Conservation (phyloP, 1,140 invertebrate genomes). For the Gryon sp. region DNA sequence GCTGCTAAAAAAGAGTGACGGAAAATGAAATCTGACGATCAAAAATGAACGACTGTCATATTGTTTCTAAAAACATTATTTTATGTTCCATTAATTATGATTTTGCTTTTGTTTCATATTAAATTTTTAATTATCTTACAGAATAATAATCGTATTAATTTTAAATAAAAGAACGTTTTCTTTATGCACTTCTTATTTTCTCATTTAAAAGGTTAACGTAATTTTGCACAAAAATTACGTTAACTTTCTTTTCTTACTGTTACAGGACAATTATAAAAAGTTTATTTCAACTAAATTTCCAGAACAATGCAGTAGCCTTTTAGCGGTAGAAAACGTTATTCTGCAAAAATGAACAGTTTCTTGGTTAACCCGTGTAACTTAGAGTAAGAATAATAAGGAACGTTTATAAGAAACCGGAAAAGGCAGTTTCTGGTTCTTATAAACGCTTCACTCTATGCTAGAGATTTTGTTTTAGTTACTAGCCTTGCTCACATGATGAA, state of each 20-base stretch:
- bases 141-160: no score
- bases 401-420: constrained; percentile 59
- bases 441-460: constrained; percentile 50
- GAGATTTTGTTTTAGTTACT: constrained; percentile 53
- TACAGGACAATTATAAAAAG: constrained; percentile 6
- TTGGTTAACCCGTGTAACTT: constrained; percentile 28
- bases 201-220: no score
- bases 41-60: constrained; percentile 6
- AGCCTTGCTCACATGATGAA: constrained; percentile 33
- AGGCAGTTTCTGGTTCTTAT: constrained; percentile 38
- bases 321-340: neutral
- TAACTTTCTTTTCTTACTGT: neutral
- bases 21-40: constrained; percentile 5
- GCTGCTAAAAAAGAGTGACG: constrained; percentile 7
- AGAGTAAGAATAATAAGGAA: constrained; percentile 53
- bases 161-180: no score
- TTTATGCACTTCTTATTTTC: no score
- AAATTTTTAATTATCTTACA: neutral
- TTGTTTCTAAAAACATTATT: no score
- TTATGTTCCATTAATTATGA: neutral
- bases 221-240: neutral
- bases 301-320: constrained; percentile 14
- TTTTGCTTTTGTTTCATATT: no score
- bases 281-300: constrained; percentile 24
- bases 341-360: constrained; percentile 17